These are phyloP conservation scores for Stegostoma tigrinum DNA, from an alignment of 2,113 vertebrate genomes.

Conservation along the genomic window DNA sequence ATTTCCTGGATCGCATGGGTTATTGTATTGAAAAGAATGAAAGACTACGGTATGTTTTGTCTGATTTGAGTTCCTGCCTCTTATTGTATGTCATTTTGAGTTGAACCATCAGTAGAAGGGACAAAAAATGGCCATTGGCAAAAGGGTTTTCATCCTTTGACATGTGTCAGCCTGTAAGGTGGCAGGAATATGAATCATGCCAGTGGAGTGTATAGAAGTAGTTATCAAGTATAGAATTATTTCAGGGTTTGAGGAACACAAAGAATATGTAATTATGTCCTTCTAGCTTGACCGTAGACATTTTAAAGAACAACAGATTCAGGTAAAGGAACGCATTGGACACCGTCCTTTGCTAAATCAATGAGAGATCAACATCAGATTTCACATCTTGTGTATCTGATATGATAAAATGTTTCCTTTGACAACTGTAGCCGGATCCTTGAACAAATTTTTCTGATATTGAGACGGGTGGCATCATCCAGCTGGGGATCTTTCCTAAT, in stretches of 20 bases:
- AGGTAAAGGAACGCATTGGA: no score
- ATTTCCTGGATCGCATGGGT: background rate
- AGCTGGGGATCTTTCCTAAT: background rate
- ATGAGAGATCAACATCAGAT: background rate
- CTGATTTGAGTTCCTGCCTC: background rate
- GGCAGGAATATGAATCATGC: background rate
- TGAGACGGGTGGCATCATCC: background rate
- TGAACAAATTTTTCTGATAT: background rate
- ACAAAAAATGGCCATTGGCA: background rate
- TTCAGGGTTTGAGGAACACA: background rate
- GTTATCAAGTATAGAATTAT: background rate
- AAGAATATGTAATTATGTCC: background rate
- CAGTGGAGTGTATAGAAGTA: background rate
- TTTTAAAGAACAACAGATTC: background rate
- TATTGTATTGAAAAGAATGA: background rate
- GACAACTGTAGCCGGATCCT: background rate
- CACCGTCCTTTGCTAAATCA: no score
- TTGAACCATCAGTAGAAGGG: background rate
- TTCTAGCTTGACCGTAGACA: background rate
- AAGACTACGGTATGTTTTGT: background rate
- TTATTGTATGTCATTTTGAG: background rate
- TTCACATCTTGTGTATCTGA: background rate
- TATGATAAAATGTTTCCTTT: background rate
- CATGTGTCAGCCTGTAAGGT: background rate
- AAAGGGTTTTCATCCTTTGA: background rate